Conservation (phyloP, 2,888 invertebrate genomes). For the Chymomyza caudatula region DNA sequence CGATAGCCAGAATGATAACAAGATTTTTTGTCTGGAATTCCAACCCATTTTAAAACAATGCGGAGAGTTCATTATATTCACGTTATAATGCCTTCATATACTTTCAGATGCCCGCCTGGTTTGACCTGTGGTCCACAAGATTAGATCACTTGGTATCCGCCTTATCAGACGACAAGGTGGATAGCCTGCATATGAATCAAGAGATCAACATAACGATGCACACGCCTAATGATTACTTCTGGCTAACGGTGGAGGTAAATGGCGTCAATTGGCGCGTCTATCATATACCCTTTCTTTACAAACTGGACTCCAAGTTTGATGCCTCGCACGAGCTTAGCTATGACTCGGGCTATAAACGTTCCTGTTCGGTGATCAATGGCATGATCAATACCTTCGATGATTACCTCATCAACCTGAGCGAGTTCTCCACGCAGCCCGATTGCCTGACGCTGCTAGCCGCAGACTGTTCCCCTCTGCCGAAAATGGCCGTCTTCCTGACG, state of each 20-base stretch:
- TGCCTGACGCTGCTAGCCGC: constrained; percentile 75
- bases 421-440: constrained; percentile 58
- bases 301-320: constrained; percentile 77
- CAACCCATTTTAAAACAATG: no score
- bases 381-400: constrained; percentile 77
- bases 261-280: constrained; percentile 76
- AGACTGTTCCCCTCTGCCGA: constrained; percentile 75
- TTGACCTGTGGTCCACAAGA: constrained; percentile 74
- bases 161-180: constrained; percentile 72
- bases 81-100: no score
- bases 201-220: constrained; percentile 74
- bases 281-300: constrained; percentile 76
- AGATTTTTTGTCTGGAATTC: no score
- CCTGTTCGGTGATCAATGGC: constrained; percentile 77
- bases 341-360: constrained; percentile 75
- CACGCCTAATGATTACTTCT: constrained; percentile 74
- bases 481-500: constrained; percentile 76
- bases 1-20: no score
- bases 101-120: constrained; percentile 78
- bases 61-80: no score
- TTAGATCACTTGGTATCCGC: constrained; percentile 77
- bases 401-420: constrained; percentile 69
- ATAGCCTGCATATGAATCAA: constrained; percentile 73
- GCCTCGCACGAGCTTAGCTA: constrained; percentile 75
- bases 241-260: constrained; percentile 74